These are phyloP conservation scores for Cotesia vestalis DNA, from an alignment of 1,140 invertebrate species.

Conservation along the genomic window DNA sequence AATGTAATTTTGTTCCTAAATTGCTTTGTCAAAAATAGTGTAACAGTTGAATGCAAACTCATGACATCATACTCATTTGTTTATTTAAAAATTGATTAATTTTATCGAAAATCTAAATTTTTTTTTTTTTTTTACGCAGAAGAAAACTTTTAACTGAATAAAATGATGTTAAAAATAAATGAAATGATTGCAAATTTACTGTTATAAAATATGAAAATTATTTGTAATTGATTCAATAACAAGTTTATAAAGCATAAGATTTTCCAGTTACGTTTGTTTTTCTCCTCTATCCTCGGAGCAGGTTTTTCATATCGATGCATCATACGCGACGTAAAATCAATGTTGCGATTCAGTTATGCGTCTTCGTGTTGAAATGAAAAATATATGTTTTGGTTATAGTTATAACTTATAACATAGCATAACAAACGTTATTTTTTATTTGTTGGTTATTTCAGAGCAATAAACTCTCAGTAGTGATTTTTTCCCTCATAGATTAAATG, in stretches of 20 bases:
- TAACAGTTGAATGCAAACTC: too few relatives aligned
- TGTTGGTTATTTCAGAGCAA: background rate
- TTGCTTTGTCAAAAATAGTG: too few relatives aligned
- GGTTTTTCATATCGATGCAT: conserved; percentile 15
- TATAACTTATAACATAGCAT: too few relatives aligned
- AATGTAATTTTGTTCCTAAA: background rate
- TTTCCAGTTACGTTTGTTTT: background rate
- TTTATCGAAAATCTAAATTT: too few relatives aligned
- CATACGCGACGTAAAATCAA: conserved; percentile 23
- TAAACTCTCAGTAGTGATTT: conserved; percentile 4
- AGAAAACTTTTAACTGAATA: too few relatives aligned
- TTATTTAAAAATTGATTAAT: too few relatives aligned
- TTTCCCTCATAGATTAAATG: background rate
- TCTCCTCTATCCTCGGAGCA: background rate
- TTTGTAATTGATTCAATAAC: background rate
- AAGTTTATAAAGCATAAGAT: conserved; percentile 7
- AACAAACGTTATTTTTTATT: conserved; percentile 15
- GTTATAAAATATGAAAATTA: background rate
- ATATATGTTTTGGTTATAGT: conserved; percentile 22
- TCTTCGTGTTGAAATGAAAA: conserved; percentile 23
- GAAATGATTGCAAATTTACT: background rate
- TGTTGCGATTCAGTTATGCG: background rate
- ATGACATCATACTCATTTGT: too few relatives aligned
- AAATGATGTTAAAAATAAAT: too few relatives aligned
- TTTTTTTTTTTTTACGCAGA: too few relatives aligned